These are phyloP conservation scores for Bombus huntii DNA, from an alignment of 1,140 invertebrate species.

Conservation along the genomic window DNA sequence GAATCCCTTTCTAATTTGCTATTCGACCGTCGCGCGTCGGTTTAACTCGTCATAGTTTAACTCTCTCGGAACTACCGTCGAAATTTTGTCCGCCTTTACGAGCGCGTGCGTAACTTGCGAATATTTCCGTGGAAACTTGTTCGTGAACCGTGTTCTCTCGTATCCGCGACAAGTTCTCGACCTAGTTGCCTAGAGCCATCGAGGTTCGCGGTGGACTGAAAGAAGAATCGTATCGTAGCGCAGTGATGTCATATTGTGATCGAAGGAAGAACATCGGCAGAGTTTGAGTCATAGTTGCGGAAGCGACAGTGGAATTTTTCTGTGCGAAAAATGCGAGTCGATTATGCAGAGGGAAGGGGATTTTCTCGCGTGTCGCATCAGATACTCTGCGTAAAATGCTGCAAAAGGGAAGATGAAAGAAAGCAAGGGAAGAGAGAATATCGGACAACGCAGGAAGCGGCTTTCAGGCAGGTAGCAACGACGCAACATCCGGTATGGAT, in stretches of 20 bases:
- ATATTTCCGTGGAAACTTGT: neutral
- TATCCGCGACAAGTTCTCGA: neutral
- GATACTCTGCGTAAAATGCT: conserved; percentile 18
- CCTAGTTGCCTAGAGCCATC: no score
- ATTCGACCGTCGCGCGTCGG: neutral
- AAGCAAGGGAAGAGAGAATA: conserved; percentile 30
- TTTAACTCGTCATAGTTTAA: neutral
- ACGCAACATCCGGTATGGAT: conserved; percentile 74
- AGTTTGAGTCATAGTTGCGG: neutral
- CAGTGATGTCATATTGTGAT: neutral
- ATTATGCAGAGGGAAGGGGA: neutral
- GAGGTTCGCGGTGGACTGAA: no score
- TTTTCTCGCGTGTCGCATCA: neutral
- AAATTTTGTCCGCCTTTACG: neutral
- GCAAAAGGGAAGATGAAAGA: conserved; percentile 41
- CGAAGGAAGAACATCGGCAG: no score
- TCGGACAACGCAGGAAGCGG: conserved; percentile 65
- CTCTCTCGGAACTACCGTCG: neutral
- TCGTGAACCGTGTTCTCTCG: no score
- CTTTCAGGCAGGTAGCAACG: conserved; percentile 65
- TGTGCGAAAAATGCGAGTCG: neutral
- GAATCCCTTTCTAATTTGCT: conserved; percentile 24
- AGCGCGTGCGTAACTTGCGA: neutral
- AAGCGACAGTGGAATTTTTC: neutral
- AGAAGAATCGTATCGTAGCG: no score